phyloP scores from a whole-genome alignment of 2,797 vertebrate genomes.

The Phoebastria nigripes region DNA sequence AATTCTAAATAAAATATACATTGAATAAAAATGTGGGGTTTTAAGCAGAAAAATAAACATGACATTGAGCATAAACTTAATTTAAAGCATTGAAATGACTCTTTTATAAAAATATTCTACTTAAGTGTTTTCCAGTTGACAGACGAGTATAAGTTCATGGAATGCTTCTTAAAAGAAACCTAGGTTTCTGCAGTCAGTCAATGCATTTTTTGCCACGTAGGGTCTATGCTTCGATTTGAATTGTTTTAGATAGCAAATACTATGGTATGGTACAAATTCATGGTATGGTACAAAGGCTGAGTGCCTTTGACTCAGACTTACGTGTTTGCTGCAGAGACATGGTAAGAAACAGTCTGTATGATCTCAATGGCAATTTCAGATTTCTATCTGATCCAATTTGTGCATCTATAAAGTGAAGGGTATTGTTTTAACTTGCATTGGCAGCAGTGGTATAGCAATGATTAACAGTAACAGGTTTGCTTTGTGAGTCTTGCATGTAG shows the following conservation, averaged over 20 bases:
- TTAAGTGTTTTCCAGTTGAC: neutral
- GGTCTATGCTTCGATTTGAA: fast-evolving
- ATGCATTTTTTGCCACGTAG: neutral
- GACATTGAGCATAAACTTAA: neutral
- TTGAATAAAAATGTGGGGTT: neutral
- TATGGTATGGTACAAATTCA: neutral
- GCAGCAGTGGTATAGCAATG: neutral
- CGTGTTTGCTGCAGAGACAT: fast-evolving
- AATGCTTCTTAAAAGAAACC: neutral
- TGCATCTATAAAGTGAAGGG: neutral
- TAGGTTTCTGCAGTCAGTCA: neutral
- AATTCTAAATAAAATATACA: neutral
- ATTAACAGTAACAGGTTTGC: neutral
- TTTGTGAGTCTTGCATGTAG: neutral
- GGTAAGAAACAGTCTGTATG: neutral
- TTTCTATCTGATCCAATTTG: neutral
- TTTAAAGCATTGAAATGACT: neutral
- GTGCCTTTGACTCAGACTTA: neutral
- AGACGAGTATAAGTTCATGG: neutral
- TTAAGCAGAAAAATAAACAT: neutral
- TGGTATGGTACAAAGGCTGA: neutral
- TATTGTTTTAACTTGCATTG: neutral
- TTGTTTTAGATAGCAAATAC: neutral
- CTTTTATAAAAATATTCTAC: neutral
- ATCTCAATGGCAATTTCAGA: neutral